A percentile compares a stretch with the other conserved stretches of the same genome.
These are phyloP conservation scores for Capromys pilorides DNA, from an alignment of 2,797 vertebrate genomes.

Conservation along the genomic window DNA sequence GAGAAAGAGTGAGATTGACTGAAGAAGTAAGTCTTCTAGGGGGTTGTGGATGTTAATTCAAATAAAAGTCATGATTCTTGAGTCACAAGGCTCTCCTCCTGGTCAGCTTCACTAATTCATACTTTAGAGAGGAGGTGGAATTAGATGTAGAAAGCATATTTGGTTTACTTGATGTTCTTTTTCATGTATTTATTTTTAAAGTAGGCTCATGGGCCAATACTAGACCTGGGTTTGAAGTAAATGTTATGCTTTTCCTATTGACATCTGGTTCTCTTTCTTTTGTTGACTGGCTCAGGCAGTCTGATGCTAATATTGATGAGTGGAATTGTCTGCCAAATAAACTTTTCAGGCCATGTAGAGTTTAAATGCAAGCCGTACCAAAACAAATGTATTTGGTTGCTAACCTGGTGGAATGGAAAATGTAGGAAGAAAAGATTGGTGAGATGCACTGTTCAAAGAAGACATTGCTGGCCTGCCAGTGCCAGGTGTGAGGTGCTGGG, in stretches of 20 bases:
- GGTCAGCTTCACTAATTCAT: not conserved
- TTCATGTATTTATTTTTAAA: slow-evolving; percentile 13
- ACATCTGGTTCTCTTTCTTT: not conserved
- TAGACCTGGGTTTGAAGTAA: slow-evolving; percentile 43
- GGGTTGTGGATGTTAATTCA: not conserved
- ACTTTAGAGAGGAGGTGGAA: not conserved
- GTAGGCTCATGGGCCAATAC: not conserved
- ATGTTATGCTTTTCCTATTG: not conserved
- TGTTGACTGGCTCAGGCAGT: not conserved
- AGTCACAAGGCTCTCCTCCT: not conserved
- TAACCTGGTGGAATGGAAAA: not conserved
- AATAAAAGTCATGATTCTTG: not conserved
- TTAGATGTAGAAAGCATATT: not conserved
- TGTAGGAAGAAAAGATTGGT: not conserved
- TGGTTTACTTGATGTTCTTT: slow-evolving; percentile 17
- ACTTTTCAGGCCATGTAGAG: not conserved
- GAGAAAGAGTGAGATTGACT: not conserved
- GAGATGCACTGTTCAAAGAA: not conserved
- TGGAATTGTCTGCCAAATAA: not conserved
- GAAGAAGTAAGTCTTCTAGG: not conserved
- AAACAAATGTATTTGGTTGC: not conserved
- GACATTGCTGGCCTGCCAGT: not conserved
- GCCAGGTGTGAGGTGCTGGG: not conserved
- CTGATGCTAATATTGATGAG: not conserved
- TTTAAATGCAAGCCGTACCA: not conserved